Percentiles rank a stretch among this genome's conserved stretches.
These are phyloP conservation scores for Halcyon smyrnensis DNA, from an alignment of 2,797 vertebrate species.

Conservation along the genomic window DNA sequence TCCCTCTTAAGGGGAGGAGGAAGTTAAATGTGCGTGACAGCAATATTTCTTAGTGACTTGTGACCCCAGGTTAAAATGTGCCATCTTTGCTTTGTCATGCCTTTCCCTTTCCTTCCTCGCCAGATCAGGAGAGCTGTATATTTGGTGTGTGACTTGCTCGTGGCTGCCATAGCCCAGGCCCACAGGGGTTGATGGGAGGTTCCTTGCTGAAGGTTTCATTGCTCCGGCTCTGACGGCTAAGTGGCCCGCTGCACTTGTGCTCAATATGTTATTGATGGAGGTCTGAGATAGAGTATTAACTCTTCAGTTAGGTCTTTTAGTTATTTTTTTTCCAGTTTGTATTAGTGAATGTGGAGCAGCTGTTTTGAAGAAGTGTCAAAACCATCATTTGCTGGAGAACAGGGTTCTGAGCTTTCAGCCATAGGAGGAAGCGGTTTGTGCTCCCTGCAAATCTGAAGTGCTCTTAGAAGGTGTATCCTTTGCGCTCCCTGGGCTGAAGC, in stretches of 20 bases:
- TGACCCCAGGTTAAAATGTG: background rate
- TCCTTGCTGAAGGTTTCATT: background rate
- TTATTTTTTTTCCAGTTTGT: background rate
- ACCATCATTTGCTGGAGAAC: background rate
- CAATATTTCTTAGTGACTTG: background rate
- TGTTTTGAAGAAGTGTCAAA: background rate
- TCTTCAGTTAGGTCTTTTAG: background rate
- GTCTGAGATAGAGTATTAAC: background rate
- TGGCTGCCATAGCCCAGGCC: background rate
- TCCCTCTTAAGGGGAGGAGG: background rate
- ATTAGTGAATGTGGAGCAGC: background rate
- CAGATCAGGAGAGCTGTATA: background rate
- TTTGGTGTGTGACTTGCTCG: fast-evolving
- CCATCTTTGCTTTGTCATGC: background rate
- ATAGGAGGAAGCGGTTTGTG: background rate
- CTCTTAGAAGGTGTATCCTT: background rate
- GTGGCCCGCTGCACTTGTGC: background rate
- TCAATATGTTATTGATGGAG: background rate
- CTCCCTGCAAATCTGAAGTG: background rate
- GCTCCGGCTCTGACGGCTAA: background rate
- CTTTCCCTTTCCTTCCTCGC: background rate
- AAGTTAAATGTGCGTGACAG: background rate
- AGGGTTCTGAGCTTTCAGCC: background rate
- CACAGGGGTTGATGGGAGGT: fast-evolving
- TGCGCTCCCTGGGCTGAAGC: background rate